phyloP scores from a whole-genome alignment of 1,140 invertebrate species.

The Brachionus manjavacas region DNA sequence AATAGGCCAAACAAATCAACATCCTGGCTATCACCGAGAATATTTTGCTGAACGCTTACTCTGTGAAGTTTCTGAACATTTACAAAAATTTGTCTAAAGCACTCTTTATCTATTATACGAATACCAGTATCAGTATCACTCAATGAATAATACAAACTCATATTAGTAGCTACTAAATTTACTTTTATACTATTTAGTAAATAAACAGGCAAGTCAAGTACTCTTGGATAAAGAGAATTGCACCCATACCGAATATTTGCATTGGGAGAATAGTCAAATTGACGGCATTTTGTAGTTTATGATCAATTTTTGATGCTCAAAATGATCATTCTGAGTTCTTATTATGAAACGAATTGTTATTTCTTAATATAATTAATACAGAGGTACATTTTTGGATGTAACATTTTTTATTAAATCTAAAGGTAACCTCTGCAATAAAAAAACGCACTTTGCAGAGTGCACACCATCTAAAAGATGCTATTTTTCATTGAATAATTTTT shows the following conservation, averaged over 20 bases:
- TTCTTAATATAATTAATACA: no score
- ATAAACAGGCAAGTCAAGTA: neutral
- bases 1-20: neutral
- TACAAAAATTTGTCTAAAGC: neutral
- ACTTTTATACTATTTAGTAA: neutral
- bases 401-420: no score
- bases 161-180: neutral
- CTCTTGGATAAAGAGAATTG: neutral
- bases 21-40: neutral
- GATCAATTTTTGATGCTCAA: no score
- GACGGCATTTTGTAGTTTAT: no score
- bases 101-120: neutral
- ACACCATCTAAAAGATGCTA: no score
- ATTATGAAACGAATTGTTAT: no score
- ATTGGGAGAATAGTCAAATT: neutral
- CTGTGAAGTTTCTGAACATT: neutral
- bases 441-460: no score
- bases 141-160: neutral
- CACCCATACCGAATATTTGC: neutral
- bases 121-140: neutral
- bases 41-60: neutral
- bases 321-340: no score
- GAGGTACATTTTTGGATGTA: no score
- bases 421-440: no score
- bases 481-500: no score